Percentiles rank a stretch among this genome's conserved stretches.
Conservation (phyloP, 2,113 vertebrate genomes). For the Mormoops blainvillei region DNA sequence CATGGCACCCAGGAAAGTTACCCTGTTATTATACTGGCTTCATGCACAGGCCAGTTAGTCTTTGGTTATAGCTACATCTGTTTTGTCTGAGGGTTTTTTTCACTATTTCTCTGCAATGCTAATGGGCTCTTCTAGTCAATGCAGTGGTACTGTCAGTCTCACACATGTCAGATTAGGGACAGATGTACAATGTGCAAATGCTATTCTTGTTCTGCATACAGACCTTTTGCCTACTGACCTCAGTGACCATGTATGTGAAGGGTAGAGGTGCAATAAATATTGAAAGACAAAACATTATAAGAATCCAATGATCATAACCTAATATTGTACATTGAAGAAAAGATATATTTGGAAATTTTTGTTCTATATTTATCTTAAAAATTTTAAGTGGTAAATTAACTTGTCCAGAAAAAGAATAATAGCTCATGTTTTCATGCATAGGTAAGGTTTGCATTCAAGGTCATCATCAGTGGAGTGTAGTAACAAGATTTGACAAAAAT, state of each 20-base stretch:
- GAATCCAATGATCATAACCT: not conserved
- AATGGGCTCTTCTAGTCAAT: not conserved
- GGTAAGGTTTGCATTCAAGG: not conserved
- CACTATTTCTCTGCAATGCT: not conserved
- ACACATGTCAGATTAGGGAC: not conserved
- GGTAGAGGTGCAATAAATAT: not conserved
- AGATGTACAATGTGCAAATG: not conserved
- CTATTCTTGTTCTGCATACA: not conserved
- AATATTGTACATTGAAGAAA: not conserved
- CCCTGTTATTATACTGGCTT: not conserved
- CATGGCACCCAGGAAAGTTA: not conserved
- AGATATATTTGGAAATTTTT: not conserved
- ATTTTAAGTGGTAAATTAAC: not conserved
- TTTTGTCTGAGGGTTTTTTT: not conserved
- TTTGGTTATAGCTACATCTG: not conserved
- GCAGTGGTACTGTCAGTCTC: not conserved
- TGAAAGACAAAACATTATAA: not conserved
- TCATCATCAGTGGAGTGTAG: not conserved
- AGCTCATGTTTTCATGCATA: not conserved
- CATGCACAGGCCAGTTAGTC: not conserved
- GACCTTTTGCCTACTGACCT: not conserved
- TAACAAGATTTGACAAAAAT: not conserved
- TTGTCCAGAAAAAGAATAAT: not conserved
- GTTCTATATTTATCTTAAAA: not conserved
- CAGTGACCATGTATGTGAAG: not conserved